These are phyloP conservation scores for Procambarus virginalis DNA, from an alignment of 1,140 invertebrate genomes.

Conservation along the genomic window DNA sequence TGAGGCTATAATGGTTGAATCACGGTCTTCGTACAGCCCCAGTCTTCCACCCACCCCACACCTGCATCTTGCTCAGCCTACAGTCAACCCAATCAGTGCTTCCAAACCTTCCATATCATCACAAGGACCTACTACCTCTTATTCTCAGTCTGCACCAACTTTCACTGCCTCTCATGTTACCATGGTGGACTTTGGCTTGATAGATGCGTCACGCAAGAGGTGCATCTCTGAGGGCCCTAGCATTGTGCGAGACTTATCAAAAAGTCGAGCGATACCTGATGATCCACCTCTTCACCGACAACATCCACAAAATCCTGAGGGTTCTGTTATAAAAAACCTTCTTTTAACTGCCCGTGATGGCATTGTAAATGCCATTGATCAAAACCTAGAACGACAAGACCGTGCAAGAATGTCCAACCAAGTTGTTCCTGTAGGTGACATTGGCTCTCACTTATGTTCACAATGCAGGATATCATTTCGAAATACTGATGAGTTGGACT, in stretches of 20 bases:
- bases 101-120: constrained; percentile 69
- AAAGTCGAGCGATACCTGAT: not conserved
- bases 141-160: constrained; percentile 58
- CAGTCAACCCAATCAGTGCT: constrained; percentile 48
- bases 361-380: constrained; percentile 55
- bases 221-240: constrained; percentile 44
- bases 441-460: constrained; percentile 72
- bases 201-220: constrained; percentile 45
- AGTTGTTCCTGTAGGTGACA: constrained; percentile 75
- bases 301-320: constrained; percentile 77
- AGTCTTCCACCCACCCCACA: constrained; percentile 63
- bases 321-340: constrained; percentile 89
- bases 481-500: constrained; percentile 82
- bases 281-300: constrained; percentile 38
- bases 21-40: constrained; percentile 58
- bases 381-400: constrained; percentile 37
- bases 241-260: constrained; percentile 40
- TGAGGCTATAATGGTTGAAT: constrained; percentile 45
- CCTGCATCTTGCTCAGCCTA: constrained; percentile 58
- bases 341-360: constrained; percentile 81
- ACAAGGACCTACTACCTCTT: constrained; percentile 65
- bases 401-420: constrained; percentile 13
- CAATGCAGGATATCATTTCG: constrained; percentile 75
- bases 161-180: constrained; percentile 34
- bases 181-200: constrained; percentile 7